phyloP scores from a whole-genome alignment of 2,113 vertebrate genomes.

The Gymnobelideus leadbeateri region DNA sequence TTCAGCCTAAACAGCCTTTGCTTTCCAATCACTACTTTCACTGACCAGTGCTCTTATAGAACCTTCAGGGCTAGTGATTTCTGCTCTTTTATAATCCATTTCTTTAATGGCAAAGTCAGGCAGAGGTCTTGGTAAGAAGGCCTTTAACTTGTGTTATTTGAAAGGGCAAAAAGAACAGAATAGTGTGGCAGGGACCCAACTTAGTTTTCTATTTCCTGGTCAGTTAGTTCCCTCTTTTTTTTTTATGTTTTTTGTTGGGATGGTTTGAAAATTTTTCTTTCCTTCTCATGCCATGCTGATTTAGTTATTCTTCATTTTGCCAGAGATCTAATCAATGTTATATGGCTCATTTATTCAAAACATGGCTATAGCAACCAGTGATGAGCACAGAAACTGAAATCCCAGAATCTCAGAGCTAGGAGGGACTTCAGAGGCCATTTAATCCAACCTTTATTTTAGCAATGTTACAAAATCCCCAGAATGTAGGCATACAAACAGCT shows the following conservation, averaged over 20 bases:
- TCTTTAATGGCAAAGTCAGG: slow-evolving; percentile 64
- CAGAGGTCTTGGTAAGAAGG: slow-evolving; percentile 56
- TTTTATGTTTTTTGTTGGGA: slow-evolving; percentile 40
- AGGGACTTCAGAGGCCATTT: not conserved
- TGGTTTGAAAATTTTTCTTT: not conserved
- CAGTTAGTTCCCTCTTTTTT: not conserved
- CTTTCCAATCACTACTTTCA: slow-evolving; percentile 64
- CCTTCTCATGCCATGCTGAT: not conserved
- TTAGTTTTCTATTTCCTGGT: not conserved
- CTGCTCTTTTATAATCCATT: slow-evolving; percentile 69
- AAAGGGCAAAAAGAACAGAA: slow-evolving; percentile 56
- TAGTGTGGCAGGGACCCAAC: slow-evolving; percentile 25
- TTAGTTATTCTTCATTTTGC: slow-evolving; percentile 41
- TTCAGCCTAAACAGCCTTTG: slow-evolving; percentile 47
- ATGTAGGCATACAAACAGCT: not conserved
- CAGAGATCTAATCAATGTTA: slow-evolving; percentile 12
- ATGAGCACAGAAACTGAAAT: slow-evolving; percentile 28
- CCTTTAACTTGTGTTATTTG: slow-evolving; percentile 53
- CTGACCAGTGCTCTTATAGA: slow-evolving; percentile 48
- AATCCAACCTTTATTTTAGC: not conserved
- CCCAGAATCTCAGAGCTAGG: not conserved
- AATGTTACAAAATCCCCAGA: not conserved
- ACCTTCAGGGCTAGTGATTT: slow-evolving; percentile 35
- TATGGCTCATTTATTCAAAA: slow-evolving; percentile 41
- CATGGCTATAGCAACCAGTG: slow-evolving; percentile 15